Base-by-base conservation (phyloP, 1,140 invertebrate genomes). In the Phymorhynchus buccinoides region DNA sequence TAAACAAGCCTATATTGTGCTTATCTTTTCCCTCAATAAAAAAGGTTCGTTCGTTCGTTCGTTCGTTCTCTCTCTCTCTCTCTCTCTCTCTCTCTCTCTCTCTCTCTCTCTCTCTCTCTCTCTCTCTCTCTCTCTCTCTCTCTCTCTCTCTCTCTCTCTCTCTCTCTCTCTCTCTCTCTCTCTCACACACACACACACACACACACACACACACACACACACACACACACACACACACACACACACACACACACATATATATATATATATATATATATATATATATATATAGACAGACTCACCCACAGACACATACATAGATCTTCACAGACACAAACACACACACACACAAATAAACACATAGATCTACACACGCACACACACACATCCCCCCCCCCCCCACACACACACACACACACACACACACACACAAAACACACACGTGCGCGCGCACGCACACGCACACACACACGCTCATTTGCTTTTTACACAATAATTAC, bases 161-260 rank as follows among this genome's bases (percentile, higher is more conserved):
- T n/a, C n/a, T n/a, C n/a, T n/a, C n/a, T n/a, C n/a, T n/a, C n/a
- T n/a, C n/a, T n/a, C n/a, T n/a, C n/a, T n/a, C n/a, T 62, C 12
- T 35, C 6, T 14, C 30, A 18, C 68, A 18, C 12, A 14, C 30
- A 71, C 68, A 35, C 30, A 71, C 68, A 37, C 68, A 71, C 68
- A 37, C 16, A 71, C 66, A 71, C 68, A 35, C 30, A 71, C 68
- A 35, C 68, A 35, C 68, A 4, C 68, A 35, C 30, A 1, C 30
- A 35, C 68, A 35, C 4, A 35, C 68, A 35, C 68, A 35, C 68
- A 35, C 68, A 35, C 68, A 71, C 68, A 35, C 68, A 71, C 68
- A 35, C 68, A 71, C 68, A 35, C 68, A 71, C 68, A 35, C 68
- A 71, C 68, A 35, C 66, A 71, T 32, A 35, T 32, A 71, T 32